Conservation (phyloP, 2,113 vertebrate genomes). For the Poeciliopsis prolifica region DNA sequence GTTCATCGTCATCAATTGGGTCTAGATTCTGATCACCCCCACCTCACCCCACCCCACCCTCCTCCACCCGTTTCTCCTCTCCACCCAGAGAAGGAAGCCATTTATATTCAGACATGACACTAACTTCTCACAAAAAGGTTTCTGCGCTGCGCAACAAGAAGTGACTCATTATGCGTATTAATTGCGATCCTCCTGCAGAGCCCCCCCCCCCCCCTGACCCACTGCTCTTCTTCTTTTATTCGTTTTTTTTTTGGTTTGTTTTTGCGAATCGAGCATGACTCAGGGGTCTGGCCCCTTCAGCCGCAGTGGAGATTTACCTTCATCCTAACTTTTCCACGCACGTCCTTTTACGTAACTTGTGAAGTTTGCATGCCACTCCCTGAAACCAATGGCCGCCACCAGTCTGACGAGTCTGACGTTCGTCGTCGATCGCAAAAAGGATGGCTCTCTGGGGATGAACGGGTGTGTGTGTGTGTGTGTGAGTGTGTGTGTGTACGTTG, state of each 20-base stretch:
- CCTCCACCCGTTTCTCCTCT: not conserved
- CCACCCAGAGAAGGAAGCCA: no score
- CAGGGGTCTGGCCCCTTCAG: not conserved
- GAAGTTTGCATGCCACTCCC: constrained; percentile 56
- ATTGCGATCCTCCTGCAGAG: not conserved
- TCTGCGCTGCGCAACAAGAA: not conserved
- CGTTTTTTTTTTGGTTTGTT: not conserved
- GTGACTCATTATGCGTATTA: not conserved
- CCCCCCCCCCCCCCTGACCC: no score
- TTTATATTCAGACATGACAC: no score
- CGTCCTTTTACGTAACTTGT: not conserved
- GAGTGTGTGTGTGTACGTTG: not conserved
- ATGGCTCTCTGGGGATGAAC: not conserved
- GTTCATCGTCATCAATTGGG: constrained; percentile 60
- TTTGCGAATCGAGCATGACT: not conserved
- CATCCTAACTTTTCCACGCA: not conserved
- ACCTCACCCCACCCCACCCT: not conserved
- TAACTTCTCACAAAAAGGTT: no score
- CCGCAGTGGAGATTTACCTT: not conserved
- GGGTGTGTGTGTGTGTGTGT: not conserved
- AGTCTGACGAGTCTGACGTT: constrained; percentile 46
- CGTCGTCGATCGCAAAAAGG: not conserved
- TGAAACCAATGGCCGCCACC: constrained; percentile 58
- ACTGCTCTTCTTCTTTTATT: not conserved
- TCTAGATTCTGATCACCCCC: constrained; percentile 21